Conservation (phyloP, 2,888 invertebrate genomes). For the Deroplatys truncata region DNA sequence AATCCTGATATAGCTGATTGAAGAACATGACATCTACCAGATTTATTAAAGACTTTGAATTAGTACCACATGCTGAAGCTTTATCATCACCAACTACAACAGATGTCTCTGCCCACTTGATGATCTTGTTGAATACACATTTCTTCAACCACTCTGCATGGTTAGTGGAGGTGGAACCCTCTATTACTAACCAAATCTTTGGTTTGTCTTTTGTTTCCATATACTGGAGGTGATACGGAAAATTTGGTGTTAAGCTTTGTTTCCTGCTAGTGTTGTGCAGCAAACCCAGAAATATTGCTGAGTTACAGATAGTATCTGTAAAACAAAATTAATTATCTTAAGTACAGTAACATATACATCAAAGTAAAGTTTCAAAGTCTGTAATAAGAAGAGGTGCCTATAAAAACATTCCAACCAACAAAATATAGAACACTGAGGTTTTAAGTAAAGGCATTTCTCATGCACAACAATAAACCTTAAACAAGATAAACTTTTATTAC, state of each 20-base stretch:
- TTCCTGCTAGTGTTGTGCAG: not conserved
- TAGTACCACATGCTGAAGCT: not conserved
- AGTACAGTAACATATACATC: too few relatives aligned
- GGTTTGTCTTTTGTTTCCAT: constrained; percentile 28
- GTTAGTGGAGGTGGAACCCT: constrained; percentile 30
- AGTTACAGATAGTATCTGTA: constrained; percentile 16
- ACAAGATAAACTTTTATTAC: too few relatives aligned
- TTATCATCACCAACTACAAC: not conserved
- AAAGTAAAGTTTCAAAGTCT: too few relatives aligned
- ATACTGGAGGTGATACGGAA: constrained; percentile 46
- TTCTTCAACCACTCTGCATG: constrained; percentile 52
- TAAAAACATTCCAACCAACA: too few relatives aligned
- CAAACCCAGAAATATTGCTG: not conserved
- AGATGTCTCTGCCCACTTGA: constrained; percentile 52
- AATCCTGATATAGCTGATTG: constrained; percentile 61
- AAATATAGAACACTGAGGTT: too few relatives aligned
- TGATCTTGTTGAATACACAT: constrained; percentile 55
- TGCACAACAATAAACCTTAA: too few relatives aligned
- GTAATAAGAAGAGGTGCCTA: too few relatives aligned
- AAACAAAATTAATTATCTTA: not conserved
- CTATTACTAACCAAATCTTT: constrained; percentile 43
- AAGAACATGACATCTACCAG: constrained; percentile 67
- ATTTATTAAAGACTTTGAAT: constrained; percentile 52
- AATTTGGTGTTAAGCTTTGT: constrained; percentile 35
- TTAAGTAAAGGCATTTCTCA: too few relatives aligned